A percentile compares a stretch with the other conserved stretches of the same genome.
phyloP scores from a whole-genome alignment of 2,113 vertebrate genomes.

The Tragelaphus scriptus region DNA sequence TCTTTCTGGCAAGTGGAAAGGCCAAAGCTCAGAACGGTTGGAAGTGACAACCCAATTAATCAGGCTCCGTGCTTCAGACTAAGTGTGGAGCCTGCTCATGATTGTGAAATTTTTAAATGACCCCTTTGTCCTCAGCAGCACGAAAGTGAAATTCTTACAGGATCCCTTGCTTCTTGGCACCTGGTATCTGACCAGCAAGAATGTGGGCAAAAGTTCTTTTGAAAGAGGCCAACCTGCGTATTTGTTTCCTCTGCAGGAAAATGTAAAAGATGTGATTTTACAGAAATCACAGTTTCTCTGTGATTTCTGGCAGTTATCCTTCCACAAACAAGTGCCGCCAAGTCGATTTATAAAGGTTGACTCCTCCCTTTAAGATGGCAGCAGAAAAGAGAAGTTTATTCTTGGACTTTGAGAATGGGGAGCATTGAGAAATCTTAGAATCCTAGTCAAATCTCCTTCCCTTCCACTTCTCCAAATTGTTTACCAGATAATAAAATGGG shows the following conservation, averaged over 20 bases:
- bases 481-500: background rate
- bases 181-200: constrained; percentile 30
- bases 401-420: background rate
- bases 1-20: constrained; percentile 55
- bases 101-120: constrained; percentile 46
- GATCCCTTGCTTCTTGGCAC: constrained; percentile 55
- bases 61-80: constrained; percentile 45
- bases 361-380: background rate
- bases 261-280: background rate
- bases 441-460: background rate
- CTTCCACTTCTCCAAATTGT: background rate
- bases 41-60: constrained; percentile 68
- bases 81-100: background rate
- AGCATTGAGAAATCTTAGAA: background rate
- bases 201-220: constrained; percentile 5
- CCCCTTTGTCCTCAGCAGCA: constrained; percentile 31
- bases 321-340: background rate
- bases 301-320: background rate
- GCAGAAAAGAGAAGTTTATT: background rate
- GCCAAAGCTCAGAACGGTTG: constrained; percentile 58
- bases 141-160: constrained; percentile 43
- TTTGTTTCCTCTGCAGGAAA: constrained; percentile 34
- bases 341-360: background rate
- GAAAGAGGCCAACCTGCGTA: background rate
- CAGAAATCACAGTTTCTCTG: background rate